Evolutionary conservation across 2,888 invertebrate genomes (phyloP), one percentile per base, ranked within the genome.

Genomic region (Bhutanitis thaidina): DNA sequence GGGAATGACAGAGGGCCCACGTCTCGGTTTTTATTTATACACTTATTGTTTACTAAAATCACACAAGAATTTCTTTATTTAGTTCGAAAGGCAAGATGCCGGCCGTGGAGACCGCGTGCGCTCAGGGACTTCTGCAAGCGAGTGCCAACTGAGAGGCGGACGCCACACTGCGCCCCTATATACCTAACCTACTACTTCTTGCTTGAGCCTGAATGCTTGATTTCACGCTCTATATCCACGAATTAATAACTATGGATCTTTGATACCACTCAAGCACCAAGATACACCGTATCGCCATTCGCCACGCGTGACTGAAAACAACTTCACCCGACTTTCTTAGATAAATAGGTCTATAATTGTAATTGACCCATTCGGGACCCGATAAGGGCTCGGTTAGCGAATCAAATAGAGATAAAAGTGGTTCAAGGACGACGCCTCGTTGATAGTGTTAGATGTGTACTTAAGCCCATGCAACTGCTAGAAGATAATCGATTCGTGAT

Each of bases 31-130:
- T 80, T 84, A 83, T 84, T 74, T 80, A 77, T 74, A 74, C 82
- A 83, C 78, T 82, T 80, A 79, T 80, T 87, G 80, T 87, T 86
- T 86, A 83, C 80, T 80, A 88, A 85, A 87, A 86, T 83, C 74
- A 82, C 84, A 82, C 72, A 73, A 64, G 69, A 72, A 74, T 74
- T 72, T 66, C 65, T 78, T 75, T 72, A 74, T 74, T 69, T 69
- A 20, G 58, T 68, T 46, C 61, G 57, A 56, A 55, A 56, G 49
- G 49, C 53, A 48, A 54, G 51, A 53, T 14, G 29, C 36, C 45
- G 51, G 51, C 45, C 47, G 44, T 49, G 51, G 53, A 48, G 54
- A 37, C 56, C 55, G 63, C 64, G 68, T 70, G 63, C 74, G 75
- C 71, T 48, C 59, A 55, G 63, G 67, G 71, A 67, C 70, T 71